Percentiles rank a stretch among this genome's conserved stretches.
phyloP scores from a whole-genome alignment of 2,797 vertebrate species.

The Enteromius anoplus region DNA sequence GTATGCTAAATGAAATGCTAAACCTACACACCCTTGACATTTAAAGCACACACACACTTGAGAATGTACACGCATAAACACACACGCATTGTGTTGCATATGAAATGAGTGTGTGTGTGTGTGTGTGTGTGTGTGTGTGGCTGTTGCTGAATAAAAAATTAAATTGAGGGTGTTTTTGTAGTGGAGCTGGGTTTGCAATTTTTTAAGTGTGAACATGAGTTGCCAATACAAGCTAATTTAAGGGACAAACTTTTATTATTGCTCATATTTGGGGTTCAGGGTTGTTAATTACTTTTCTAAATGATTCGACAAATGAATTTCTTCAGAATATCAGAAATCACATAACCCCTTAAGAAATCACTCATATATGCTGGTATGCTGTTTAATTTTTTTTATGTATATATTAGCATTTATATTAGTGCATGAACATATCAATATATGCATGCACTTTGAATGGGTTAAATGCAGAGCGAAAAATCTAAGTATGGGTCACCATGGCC shows the following conservation, averaged over 20 bases:
- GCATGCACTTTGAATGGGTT: too few relatives aligned
- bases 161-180: not conserved
- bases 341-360: not conserved
- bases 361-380: not conserved
- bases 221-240: not conserved
- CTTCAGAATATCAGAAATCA: not conserved
- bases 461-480: too few relatives aligned
- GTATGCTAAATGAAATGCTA: conserved; percentile 47
- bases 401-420: too few relatives aligned
- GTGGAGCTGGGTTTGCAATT: not conserved
- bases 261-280: not conserved
- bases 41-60: conserved; percentile 29
- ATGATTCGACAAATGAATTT: not conserved
- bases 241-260: not conserved
- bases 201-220: not conserved
- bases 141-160: not conserved
- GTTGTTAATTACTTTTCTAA: not conserved
- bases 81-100: conserved; percentile 19
- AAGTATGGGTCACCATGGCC: too few relatives aligned
- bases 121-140: not conserved
- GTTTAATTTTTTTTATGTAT: not conserved
- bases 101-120: conserved; percentile 2
- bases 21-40: conserved; percentile 49
- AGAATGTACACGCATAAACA: not conserved
- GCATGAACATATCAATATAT: too few relatives aligned